Conservation (phyloP, 2,888 invertebrate species). For the Mythimna lalbum region DNA sequence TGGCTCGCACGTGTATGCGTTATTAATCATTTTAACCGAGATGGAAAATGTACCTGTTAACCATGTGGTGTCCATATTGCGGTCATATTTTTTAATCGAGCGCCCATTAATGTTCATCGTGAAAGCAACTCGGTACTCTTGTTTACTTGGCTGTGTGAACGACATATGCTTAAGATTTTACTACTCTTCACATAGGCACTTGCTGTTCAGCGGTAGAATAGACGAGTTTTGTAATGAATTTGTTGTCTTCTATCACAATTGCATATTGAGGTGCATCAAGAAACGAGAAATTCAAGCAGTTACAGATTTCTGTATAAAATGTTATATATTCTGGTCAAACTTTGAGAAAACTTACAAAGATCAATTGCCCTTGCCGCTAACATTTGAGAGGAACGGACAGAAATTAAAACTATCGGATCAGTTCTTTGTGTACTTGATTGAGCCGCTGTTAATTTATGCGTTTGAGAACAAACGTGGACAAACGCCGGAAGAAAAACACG, state of each 20-base stretch:
- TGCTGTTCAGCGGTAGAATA: conserved; percentile 35
- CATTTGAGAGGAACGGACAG: conserved; percentile 69
- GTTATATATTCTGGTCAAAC: conserved; percentile 67
- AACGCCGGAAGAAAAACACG: conserved; percentile 17
- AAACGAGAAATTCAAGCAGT: conserved; percentile 63
- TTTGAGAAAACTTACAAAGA: conserved; percentile 57
- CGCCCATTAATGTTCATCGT: conserved; percentile 32
- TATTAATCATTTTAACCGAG: conserved; percentile 61
- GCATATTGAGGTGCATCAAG: conserved; percentile 50
- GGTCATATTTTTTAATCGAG: conserved; percentile 50
- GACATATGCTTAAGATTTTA: conserved; percentile 31
- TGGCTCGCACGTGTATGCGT: conserved; percentile 52
- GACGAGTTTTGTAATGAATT: conserved; percentile 66
- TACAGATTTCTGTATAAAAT: conserved; percentile 65
- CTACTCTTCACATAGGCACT: conserved; percentile 30
- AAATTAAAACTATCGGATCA: conserved; percentile 68
- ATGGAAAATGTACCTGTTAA: conserved; percentile 59
- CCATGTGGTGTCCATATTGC: conserved; percentile 59
- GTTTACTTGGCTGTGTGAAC: conserved; percentile 38
- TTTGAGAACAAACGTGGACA: conserved; percentile 24
- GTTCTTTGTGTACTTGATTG: conserved; percentile 62
- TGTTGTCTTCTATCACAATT: conserved; percentile 61
- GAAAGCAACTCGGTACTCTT: conserved; percentile 37
- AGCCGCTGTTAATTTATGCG: conserved; percentile 63
- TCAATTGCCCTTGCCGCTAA: conserved; percentile 51